Evolutionary conservation across 2,113 vertebrate genomes (phyloP).

Genomic region (Corythaixoides concolor): DNA sequence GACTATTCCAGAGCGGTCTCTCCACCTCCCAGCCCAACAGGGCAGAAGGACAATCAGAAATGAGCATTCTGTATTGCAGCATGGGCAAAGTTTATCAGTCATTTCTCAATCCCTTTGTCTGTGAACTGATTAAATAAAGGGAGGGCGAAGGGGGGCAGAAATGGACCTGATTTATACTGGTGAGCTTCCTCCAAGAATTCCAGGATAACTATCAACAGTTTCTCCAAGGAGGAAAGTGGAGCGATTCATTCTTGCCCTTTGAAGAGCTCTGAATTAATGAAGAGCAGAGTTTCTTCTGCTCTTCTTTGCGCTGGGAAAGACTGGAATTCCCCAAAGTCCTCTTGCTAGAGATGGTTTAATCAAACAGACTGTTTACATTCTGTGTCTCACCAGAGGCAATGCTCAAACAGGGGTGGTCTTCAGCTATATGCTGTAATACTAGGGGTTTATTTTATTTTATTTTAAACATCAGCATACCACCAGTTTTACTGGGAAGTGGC

Average conservation of each 20-base stretch:
- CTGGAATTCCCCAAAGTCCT: conserved; percentile 48
- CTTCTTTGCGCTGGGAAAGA: background rate
- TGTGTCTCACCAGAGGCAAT: conserved; percentile 18
- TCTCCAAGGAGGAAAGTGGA: background rate
- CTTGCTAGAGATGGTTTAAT: conserved; percentile 51
- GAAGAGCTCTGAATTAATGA: conserved; percentile 32
- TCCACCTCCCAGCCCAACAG: background rate
- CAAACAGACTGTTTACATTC: conserved; percentile 53
- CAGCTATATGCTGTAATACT: background rate
- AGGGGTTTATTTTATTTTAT: conserved; percentile 27
- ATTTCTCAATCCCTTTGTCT: background rate
- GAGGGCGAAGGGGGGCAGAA: background rate
- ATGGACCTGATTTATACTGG: background rate
- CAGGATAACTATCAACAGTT: background rate
- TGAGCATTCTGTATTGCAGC: background rate
- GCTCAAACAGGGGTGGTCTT: conserved; percentile 44
- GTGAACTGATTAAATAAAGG: background rate
- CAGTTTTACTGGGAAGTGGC: background rate
- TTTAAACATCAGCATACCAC: conserved; percentile 35
- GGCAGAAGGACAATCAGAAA: background rate
- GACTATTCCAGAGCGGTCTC: background rate
- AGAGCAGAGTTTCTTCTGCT: conserved; percentile 15
- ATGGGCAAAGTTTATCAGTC: background rate
- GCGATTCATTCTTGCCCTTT: background rate
- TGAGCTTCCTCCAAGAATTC: conserved; percentile 20